Conservation (phyloP, 2,797 vertebrate genomes). For the Oreochromis grahami region DNA sequence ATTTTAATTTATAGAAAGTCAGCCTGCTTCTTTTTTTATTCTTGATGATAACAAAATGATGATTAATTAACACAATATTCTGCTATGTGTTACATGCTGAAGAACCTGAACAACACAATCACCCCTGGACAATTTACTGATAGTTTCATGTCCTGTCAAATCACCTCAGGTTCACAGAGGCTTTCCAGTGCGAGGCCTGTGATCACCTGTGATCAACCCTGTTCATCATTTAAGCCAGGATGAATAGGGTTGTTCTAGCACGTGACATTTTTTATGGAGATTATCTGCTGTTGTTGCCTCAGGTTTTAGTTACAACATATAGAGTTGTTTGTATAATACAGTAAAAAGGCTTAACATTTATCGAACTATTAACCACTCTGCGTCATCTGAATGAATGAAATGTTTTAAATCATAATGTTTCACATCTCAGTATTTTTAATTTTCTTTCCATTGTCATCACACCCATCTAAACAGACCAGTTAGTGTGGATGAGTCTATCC, state of each 20-base stretch:
- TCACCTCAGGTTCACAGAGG: not conserved
- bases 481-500: not conserved
- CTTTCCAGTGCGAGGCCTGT: fast-evolving
- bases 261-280: not conserved
- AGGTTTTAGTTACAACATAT: not conserved
- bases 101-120: not conserved
- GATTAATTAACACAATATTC: not conserved
- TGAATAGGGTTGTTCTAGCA: not conserved
- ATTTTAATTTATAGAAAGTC: not conserved
- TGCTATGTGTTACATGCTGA: not conserved
- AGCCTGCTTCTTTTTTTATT: not conserved
- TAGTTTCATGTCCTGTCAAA: not conserved
- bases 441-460: not conserved
- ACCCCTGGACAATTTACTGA: not conserved
- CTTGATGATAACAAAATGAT: not conserved
- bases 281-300: not conserved
- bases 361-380: not conserved
- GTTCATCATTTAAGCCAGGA: fast-evolving
- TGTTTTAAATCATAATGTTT: not conserved
- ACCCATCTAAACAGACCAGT: not conserved
- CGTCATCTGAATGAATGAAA: not conserved
- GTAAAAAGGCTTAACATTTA: not conserved
- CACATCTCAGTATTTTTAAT: not conserved
- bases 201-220: not conserved
- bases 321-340: not conserved